A percentile compares a stretch with the other conserved stretches of the same genome.
Evolutionary conservation across 1,140 invertebrate species (phyloP).

Genomic region (Dinothrombium tinctorium): DNA sequence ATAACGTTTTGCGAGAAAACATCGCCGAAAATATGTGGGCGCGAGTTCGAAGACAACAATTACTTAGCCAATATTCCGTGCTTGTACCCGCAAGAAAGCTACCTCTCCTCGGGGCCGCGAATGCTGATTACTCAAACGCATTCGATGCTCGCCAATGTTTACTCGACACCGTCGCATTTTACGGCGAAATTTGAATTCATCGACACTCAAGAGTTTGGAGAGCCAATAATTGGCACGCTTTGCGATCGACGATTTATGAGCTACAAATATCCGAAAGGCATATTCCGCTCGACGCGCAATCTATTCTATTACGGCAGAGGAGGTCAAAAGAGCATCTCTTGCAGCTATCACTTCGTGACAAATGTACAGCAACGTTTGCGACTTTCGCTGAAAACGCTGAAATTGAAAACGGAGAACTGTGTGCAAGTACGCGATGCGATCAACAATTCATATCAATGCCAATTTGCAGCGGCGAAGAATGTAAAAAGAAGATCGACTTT

Average conservation of each 20-base stretch:
- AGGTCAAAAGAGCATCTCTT: conserved; percentile 12
- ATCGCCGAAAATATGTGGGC: conserved; percentile 15
- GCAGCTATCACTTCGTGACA: conserved; percentile 13
- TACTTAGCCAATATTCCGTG: conserved; percentile 14
- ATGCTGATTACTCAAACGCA: conserved; percentile 13
- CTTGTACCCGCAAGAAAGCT: conserved; percentile 15
- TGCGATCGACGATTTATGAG: conserved; percentile 13
- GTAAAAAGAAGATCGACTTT: background rate
- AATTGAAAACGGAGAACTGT: conserved; percentile 8
- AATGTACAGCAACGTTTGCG: conserved; percentile 8
- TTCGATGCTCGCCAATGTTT: conserved; percentile 10
- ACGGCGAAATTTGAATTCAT: conserved; percentile 15
- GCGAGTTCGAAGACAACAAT: conserved; percentile 13
- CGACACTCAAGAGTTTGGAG: conserved; percentile 7
- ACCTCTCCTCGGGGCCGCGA: conserved; percentile 14
- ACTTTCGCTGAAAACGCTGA: conserved; percentile 8
- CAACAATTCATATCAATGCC: background rate
- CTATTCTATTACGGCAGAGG: conserved; percentile 16
- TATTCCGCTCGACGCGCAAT: conserved; percentile 12
- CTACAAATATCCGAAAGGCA: conserved; percentile 3
- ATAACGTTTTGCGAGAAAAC: conserved; percentile 16
- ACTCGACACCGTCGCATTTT: conserved; percentile 8
- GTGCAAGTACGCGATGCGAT: conserved; percentile 5
- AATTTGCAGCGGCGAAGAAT: background rate
- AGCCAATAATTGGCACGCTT: conserved; percentile 10